Evolutionary conservation across 1,140 invertebrate genomes (phyloP).

Genomic region (Aphelenchoides fujianensis): DNA sequence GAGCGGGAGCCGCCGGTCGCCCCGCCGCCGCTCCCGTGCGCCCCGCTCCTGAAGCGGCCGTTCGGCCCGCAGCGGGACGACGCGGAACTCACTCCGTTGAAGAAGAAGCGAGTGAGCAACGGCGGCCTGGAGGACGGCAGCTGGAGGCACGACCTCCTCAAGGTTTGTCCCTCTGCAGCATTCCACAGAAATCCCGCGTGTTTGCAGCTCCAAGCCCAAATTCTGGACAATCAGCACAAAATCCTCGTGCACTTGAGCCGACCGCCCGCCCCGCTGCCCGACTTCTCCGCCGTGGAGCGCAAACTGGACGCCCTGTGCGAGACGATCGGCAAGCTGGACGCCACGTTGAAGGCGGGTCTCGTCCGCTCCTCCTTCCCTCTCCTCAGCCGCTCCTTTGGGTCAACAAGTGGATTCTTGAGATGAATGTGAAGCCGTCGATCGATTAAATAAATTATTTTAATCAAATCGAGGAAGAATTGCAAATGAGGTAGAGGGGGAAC

Average conservation of each 20-base stretch:
- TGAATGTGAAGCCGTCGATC: too few relatives aligned
- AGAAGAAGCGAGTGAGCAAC: neutral
- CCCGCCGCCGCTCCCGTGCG: too few relatives aligned
- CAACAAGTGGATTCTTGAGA: too few relatives aligned
- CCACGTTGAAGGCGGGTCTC: slow-evolving; percentile 6
- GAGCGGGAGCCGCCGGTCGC: neutral
- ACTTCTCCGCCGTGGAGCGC: neutral
- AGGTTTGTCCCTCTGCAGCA: neutral
- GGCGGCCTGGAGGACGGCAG: neutral
- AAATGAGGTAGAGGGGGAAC: neutral
- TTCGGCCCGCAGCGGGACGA: neutral
- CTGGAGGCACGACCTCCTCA: neutral
- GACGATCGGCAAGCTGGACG: neutral
- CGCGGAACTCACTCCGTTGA: neutral
- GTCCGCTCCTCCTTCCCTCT: too few relatives aligned
- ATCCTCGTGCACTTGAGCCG: neutral
- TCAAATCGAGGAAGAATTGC: neutral
- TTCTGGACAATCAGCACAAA: slow-evolving; percentile 13
- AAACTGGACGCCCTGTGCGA: slow-evolving; percentile 18
- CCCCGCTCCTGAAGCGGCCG: neutral
- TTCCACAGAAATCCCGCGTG: neutral
- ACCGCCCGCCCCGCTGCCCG: neutral
- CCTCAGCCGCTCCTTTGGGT: too few relatives aligned
- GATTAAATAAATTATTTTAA: slow-evolving; percentile 1
- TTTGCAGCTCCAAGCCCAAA: slow-evolving; percentile 5